These are phyloP conservation scores for Fukomys damarensis DNA, from an alignment of 2,113 vertebrate species.

Conservation along the genomic window DNA sequence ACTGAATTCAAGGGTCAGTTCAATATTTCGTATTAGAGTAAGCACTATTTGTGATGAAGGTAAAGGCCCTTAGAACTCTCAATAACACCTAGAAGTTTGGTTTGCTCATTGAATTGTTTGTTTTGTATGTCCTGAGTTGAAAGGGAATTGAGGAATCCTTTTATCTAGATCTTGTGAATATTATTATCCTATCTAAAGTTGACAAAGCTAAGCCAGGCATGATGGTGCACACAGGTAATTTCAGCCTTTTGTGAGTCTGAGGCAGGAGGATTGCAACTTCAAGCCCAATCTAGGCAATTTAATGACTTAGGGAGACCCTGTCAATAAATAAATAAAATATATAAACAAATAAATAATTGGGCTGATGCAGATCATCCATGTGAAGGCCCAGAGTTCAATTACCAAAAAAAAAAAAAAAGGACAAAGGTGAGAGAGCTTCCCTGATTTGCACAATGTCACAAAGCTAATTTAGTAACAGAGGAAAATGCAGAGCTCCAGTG, in stretches of 20 bases:
- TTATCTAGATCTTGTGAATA: neutral
- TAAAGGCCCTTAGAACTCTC: neutral
- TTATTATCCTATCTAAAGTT: neutral
- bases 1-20: conserved; percentile 53
- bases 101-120: neutral
- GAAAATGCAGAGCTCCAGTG: neutral
- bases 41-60: neutral
- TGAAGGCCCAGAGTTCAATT: neutral
- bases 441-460: neutral
- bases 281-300: neutral
- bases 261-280: neutral
- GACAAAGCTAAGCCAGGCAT: neutral
- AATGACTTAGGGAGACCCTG: neutral
- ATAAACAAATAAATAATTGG: neutral
- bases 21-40: neutral
- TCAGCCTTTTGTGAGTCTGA: neutral
- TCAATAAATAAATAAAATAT: neutral
- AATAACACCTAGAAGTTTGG: neutral
- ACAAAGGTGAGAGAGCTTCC: neutral
- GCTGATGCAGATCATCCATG: too few species aligned
- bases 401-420: neutral
- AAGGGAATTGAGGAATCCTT: neutral
- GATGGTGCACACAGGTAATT: neutral
- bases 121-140: neutral
- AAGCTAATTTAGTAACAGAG: neutral